A percentile compares a stretch with the other conserved stretches of the same genome.
Evolutionary conservation across 2,113 vertebrate species (phyloP).

Genomic region (Semicossyphus pulcher): DNA sequence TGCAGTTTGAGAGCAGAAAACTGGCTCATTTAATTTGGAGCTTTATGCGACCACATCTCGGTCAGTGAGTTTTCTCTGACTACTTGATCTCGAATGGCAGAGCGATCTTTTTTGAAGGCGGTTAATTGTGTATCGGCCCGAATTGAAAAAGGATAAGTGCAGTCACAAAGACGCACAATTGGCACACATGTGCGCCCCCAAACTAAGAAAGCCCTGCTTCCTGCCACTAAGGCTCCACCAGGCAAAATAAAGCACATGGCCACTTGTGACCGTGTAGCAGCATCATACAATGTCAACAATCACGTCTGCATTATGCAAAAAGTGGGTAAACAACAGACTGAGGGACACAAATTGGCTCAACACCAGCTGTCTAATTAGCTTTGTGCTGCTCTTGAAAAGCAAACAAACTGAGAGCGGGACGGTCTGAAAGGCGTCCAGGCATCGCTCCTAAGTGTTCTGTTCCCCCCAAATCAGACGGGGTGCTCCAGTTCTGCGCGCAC

Average conservation of each 20-base stretch:
- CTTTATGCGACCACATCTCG: neutral
- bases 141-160: constrained; percentile 43
- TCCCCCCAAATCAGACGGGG: constrained; percentile 67
- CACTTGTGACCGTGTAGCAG: constrained; percentile 65
- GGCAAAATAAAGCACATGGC: constrained; percentile 69
- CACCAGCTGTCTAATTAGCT: constrained; percentile 85
- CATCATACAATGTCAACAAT: constrained; percentile 76
- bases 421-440: constrained; percentile 74
- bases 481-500: constrained; percentile 54
- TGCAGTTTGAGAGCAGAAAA: constrained; percentile 1
- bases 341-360: constrained; percentile 78
- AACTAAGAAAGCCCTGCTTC: constrained; percentile 20
- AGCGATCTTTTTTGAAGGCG: constrained; percentile 13
- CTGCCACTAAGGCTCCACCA: constrained; percentile 27
- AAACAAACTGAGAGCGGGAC: constrained; percentile 76
- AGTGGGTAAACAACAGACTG: constrained; percentile 80
- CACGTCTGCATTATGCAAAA: constrained; percentile 79
- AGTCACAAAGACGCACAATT: constrained; percentile 37
- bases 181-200: constrained; percentile 19
- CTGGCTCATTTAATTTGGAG: neutral
- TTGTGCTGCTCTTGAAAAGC: constrained; percentile 82
- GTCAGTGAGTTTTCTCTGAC: constrained; percentile 18
- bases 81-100: constrained; percentile 36
- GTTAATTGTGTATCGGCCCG: constrained; percentile 38
- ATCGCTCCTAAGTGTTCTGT: constrained; percentile 64